phyloP scores from a whole-genome alignment of 2,888 invertebrate species.

The Limenitis camilla region DNA sequence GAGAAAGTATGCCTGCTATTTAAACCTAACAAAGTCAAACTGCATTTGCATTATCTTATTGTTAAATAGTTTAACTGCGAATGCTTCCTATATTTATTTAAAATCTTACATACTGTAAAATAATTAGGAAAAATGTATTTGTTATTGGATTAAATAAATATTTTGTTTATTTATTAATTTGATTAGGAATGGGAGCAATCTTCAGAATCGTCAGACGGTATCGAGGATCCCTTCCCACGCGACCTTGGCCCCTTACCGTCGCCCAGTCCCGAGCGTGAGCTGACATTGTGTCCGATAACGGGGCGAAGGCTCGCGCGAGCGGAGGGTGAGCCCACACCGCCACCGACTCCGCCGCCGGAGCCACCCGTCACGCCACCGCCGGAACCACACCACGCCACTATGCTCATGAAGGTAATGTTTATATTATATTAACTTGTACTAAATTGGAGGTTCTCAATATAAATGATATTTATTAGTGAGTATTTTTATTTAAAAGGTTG shows the following conservation, averaged over 20 bases:
- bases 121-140: background rate
- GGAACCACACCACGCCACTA: conserved; percentile 36
- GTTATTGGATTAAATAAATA: no score
- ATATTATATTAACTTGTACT: no score
- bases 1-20: conserved; percentile 40
- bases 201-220: conserved; percentile 75
- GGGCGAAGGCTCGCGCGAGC: conserved; percentile 71
- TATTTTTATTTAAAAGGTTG: conserved; percentile 45
- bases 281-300: conserved; percentile 77
- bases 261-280: conserved; percentile 78
- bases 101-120: no score
- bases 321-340: conserved; percentile 76
- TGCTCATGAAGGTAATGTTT: conserved; percentile 58
- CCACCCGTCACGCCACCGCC: conserved; percentile 36
- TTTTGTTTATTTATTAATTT: background rate
- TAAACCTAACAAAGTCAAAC: no score
- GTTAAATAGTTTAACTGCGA: background rate
- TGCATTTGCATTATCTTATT: background rate
- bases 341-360: conserved; percentile 67
- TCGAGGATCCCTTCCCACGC: conserved; percentile 77
- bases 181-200: conserved; percentile 47
- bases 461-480: no score
- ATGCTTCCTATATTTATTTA: no score
- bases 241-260: conserved; percentile 65
- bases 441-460: no score